Base-by-base conservation (phyloP, 1,140 invertebrate genomes). In the Lysiphlebus fabarum region DNA sequence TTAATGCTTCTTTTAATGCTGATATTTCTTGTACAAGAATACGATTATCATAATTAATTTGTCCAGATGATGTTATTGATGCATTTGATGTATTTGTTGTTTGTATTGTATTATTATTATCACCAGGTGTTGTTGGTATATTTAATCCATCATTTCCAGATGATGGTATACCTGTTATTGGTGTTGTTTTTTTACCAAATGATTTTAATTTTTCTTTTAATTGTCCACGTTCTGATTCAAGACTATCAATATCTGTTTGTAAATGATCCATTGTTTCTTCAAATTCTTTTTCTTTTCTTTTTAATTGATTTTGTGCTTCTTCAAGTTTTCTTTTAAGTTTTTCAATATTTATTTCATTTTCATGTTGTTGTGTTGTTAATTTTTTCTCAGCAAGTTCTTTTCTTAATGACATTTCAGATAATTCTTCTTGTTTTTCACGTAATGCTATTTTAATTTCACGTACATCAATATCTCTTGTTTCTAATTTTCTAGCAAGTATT, bases 241-340 rank as follows among this genome's bases (percentile, higher is more conserved):
- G 72, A 7, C 88, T 90, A 68, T 97, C 94, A 61, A 98, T 96
- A 72, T 98, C 95, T 26, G 87, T 87, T 70, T 98, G 95, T 55
- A 98, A 81, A 70, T 96, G 92, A 77, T 98, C 94, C 85, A 97
- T 88, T 0, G 95, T 97, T 77, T 97, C 93, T 75, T 98, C 95
- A 80, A 92, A 97, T 77, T 98, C 95, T 79, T 96, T 93, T 91
- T 96, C 71, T 90, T 79, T 79, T 58, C 82, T 86, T 71, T 88
- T 88, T 34, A 92, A 76, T 67, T 89, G 85, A 68, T 90, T 87
- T 41, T 86, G 83, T 0, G 87, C 83, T 67, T 97, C 95, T 65
- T 98, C 95, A n/a, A 94, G 79, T 73, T 94, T 90, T 58, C 90
- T 80, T 78, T 95, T 88, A 58, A 92, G 77, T 70, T 92, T 92